Conservation (phyloP, 2,113 vertebrate species). For the Cebus imitator region DNA sequence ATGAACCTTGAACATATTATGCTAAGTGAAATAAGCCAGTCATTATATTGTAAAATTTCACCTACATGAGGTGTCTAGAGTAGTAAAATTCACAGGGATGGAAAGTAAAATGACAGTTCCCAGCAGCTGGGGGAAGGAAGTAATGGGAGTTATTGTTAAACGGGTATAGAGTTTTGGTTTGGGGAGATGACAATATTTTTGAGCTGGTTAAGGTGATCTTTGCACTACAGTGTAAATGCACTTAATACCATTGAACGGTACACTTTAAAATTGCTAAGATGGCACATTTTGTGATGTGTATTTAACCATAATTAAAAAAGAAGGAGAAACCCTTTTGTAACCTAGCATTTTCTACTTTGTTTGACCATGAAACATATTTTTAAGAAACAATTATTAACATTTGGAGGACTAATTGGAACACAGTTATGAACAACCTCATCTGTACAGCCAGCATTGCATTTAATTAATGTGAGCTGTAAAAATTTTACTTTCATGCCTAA, state of each 20-base stretch:
- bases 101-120: not conserved
- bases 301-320: not conserved
- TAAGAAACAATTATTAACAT: not conserved
- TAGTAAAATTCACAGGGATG: not conserved
- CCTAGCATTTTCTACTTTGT: not conserved
- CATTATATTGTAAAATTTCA: not conserved
- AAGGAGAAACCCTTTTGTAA: not conserved
- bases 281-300: not conserved
- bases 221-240: not conserved
- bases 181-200: not conserved
- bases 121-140: too few relatives aligned
- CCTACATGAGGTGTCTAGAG: not conserved
- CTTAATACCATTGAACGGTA: not conserved
- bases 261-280: not conserved
- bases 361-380: not conserved
- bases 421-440: not conserved
- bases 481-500: not conserved
- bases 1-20: not conserved
- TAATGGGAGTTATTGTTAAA: not conserved
- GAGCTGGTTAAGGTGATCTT: not conserved
- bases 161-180: not conserved
- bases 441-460: not conserved
- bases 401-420: not conserved
- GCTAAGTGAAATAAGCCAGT: not conserved
- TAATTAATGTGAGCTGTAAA: not conserved